Conservation (phyloP, 2,888 invertebrate species). For the Synergus itoensis region DNA sequence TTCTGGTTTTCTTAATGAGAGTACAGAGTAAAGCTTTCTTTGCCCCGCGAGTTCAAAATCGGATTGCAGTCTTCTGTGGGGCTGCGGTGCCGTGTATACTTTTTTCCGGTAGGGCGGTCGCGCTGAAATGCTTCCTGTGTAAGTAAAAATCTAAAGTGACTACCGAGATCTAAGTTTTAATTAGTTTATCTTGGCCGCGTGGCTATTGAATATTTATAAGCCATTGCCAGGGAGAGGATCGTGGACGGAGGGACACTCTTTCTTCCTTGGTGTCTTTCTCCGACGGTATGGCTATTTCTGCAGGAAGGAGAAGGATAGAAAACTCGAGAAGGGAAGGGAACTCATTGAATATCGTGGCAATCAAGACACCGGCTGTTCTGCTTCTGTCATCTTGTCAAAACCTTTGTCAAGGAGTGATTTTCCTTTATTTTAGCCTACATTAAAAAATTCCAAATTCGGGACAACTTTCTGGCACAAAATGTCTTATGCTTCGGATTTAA, state of each 20-base stretch:
- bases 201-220: constrained; percentile 78
- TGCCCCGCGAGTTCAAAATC: constrained; percentile 66
- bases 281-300: constrained; percentile 8
- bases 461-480: no score
- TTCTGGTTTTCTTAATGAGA: constrained; percentile 76
- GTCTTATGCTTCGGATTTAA: no score
- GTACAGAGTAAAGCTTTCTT: constrained; percentile 78
- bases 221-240: constrained; percentile 62
- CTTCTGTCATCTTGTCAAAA: constrained; percentile 41
- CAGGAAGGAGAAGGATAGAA: constrained; percentile 9
- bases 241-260: constrained; percentile 38
- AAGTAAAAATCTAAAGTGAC: constrained; percentile 78
- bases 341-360: constrained; percentile 38
- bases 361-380: constrained; percentile 36
- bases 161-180: constrained; percentile 79
- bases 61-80: constrained; percentile 63
- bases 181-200: constrained; percentile 78
- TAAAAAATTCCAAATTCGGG: no score
- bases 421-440: background rate
- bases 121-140: constrained; percentile 78
- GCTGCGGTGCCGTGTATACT: constrained; percentile 74
- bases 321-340: background rate
- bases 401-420: constrained; percentile 4
- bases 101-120: constrained; percentile 71
- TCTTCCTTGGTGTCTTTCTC: constrained; percentile 22